Conservation (phyloP, 2,888 invertebrate species). For the Andricus quercusramuli region DNA sequence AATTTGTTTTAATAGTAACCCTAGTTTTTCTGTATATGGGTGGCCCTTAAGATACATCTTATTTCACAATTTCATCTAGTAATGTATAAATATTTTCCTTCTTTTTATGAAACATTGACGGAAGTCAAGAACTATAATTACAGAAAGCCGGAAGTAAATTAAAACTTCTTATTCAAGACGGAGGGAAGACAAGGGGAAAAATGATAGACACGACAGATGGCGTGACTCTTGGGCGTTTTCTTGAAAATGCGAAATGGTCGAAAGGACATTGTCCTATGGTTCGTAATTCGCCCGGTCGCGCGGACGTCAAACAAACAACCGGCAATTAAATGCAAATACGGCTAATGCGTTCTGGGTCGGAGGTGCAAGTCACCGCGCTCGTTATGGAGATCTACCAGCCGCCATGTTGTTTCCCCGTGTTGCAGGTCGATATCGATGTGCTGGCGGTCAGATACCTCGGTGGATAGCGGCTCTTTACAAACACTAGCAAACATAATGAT, state of each 20-base stretch:
- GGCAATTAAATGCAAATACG: slow-evolving; percentile 78
- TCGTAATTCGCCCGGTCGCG: slow-evolving; percentile 68
- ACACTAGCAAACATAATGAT: slow-evolving; percentile 54
- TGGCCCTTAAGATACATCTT: background rate
- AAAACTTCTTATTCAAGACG: slow-evolving; percentile 29
- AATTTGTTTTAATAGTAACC: too few species aligned
- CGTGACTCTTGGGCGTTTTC: slow-evolving; percentile 49
- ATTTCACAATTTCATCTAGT: slow-evolving; percentile 17
- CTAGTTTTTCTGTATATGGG: too few species aligned
- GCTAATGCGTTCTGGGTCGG: slow-evolving; percentile 75
- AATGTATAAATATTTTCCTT: slow-evolving; percentile 30
- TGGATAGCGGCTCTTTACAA: slow-evolving; percentile 54
- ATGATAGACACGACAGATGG: slow-evolving; percentile 31
- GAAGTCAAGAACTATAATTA: slow-evolving; percentile 24
- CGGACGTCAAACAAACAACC: slow-evolving; percentile 77
- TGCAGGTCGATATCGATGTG: slow-evolving; percentile 66
- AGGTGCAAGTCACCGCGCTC: slow-evolving; percentile 75
- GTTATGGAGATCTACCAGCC: slow-evolving; percentile 72
- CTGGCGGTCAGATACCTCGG: slow-evolving; percentile 51
- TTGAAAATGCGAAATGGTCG: slow-evolving; percentile 46
- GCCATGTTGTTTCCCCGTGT: slow-evolving; percentile 71
- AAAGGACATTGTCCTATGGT: slow-evolving; percentile 49
- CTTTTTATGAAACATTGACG: background rate
- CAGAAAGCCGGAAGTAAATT: slow-evolving; percentile 44
- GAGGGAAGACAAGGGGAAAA: background rate